Conservation (phyloP, 2,797 vertebrate species). For the Emys orbicularis region DNA sequence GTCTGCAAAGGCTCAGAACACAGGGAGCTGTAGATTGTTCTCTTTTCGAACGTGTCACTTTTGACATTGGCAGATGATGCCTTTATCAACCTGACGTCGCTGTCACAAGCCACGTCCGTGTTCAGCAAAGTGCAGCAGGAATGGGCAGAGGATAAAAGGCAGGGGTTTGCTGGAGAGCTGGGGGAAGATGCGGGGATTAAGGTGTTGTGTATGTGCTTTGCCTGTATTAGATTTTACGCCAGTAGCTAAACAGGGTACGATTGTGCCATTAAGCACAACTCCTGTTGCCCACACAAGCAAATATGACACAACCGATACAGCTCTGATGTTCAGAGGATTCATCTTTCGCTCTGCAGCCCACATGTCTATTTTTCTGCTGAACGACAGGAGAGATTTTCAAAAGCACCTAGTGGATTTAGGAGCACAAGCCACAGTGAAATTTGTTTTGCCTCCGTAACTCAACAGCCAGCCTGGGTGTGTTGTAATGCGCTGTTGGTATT, state of each 20-base stretch:
- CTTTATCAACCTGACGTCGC: background rate
- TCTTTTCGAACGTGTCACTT: background rate
- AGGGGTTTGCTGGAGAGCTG: background rate
- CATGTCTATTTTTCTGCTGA: constrained; percentile 27
- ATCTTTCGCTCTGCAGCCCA: constrained; percentile 3
- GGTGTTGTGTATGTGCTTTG: background rate
- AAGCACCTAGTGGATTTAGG: constrained; percentile 55
- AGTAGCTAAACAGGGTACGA: background rate
- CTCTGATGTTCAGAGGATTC: background rate
- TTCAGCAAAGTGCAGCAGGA: accelerated
- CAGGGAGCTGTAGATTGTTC: accelerated
- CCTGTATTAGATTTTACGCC: background rate
- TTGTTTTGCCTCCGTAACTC: accelerated
- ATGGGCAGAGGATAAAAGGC: constrained; percentile 13
- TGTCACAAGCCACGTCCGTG: accelerated
- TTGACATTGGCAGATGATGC: background rate
- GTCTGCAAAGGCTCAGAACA: constrained; percentile 9
- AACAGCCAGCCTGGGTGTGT: background rate
- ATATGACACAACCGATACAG: background rate
- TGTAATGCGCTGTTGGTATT: background rate
- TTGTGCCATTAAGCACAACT: background rate
- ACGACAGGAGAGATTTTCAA: constrained; percentile 14
- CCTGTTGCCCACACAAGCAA: constrained; percentile 37
- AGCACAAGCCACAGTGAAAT: background rate
- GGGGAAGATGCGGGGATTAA: constrained; percentile 38